Percentiles rank a stretch among this genome's conserved stretches.
Evolutionary conservation across 2,888 invertebrate genomes (phyloP).

Genomic region (Orchesella flavescens): DNA sequence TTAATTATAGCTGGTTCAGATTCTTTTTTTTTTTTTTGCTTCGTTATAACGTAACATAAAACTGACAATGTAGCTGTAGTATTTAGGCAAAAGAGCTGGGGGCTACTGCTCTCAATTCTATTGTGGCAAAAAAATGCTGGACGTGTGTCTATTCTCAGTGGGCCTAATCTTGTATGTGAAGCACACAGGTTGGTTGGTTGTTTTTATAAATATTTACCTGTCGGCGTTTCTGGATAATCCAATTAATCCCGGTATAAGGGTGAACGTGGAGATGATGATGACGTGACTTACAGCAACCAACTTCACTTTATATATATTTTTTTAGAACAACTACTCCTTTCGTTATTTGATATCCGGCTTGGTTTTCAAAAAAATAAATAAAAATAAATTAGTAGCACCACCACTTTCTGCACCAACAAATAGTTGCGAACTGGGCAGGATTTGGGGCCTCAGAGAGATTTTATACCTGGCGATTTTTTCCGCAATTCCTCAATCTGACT

Average conservation of each 20-base stretch:
- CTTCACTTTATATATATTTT: constrained; percentile 29
- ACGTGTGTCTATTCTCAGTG: not conserved
- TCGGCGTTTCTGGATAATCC: constrained; percentile 42
- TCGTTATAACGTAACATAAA: not conserved
- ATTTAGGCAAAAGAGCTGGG: not conserved
- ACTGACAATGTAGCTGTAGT: not conserved
- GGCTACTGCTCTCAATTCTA: not conserved
- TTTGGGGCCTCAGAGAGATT: constrained; percentile 72
- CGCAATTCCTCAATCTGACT: constrained; percentile 61
- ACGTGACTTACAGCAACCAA: constrained; percentile 26
- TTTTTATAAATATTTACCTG: constrained; percentile 44
- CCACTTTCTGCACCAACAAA: constrained; percentile 55
- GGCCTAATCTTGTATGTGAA: not conserved
- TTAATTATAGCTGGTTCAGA: not conserved
- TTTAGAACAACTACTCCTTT: not conserved
- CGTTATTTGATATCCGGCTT: constrained; percentile 2
- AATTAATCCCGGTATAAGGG: constrained; percentile 47
- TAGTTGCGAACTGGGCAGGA: constrained; percentile 69
- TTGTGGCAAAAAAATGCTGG: not conserved
- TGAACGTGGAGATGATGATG: not conserved
- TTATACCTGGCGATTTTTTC: constrained; percentile 73
- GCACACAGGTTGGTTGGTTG: constrained; percentile 2
- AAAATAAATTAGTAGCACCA: constrained; percentile 31
- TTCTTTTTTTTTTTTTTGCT: not conserved
- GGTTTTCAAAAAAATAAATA: constrained; percentile 8